Evolutionary conservation across 2,797 vertebrate genomes (phyloP).

Genomic region (Lophotriccus pileatus): DNA sequence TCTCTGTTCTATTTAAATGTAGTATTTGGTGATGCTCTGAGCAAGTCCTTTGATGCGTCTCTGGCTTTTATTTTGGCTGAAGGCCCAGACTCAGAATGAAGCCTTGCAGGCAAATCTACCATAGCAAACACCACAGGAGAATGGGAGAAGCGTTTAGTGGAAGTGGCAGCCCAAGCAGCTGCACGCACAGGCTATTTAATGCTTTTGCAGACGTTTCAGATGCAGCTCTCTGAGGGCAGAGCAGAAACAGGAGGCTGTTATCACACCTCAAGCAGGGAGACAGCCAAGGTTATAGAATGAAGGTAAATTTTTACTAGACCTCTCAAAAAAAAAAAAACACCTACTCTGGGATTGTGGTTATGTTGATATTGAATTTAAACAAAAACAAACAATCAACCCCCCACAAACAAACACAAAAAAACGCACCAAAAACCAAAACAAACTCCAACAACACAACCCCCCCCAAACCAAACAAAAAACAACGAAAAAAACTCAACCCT

Average conservation of each 20-base stretch:
- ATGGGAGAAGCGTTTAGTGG: not conserved
- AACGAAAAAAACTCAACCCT: too few species aligned
- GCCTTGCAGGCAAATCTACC: not conserved
- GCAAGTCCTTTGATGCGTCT: not conserved
- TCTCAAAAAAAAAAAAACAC: not conserved
- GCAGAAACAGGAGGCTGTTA: not conserved
- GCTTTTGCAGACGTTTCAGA: not conserved
- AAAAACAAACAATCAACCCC: too few species aligned
- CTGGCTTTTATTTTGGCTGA: slow-evolving; percentile 21
- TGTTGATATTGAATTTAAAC: not conserved
- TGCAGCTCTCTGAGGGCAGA: not conserved
- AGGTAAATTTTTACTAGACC: not conserved
- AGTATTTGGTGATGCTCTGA: not conserved
- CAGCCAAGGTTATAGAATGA: not conserved
- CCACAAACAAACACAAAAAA: too few species aligned
- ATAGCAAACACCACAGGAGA: not conserved
- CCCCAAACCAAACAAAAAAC: too few species aligned
- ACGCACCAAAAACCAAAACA: too few species aligned
- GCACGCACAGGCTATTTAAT: not conserved
- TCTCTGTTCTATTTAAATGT: not conserved
- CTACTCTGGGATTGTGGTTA: not conserved
- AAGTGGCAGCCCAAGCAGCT: not conserved
- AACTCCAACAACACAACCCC: too few species aligned
- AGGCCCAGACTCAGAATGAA: slow-evolving; percentile 8
- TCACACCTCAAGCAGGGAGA: not conserved